Base-by-base conservation (phyloP, 2,113 vertebrate genomes). In the Dromaius novaehollandiae region DNA sequence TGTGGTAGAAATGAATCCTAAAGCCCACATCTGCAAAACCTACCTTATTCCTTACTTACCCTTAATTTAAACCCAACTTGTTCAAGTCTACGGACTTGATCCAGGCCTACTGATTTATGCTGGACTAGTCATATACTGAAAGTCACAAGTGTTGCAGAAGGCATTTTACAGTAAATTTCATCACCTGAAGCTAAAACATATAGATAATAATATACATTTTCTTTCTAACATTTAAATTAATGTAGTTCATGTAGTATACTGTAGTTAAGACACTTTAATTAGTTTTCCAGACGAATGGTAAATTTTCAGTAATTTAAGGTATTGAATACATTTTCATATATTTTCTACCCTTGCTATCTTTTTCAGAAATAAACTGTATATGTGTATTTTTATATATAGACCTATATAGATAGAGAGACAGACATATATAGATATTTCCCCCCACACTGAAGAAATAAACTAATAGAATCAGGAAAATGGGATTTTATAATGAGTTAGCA, bases 401-500 rank as follows among this genome's bases (percentile, higher is more conserved):
- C 56, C 32, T 32, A 32, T 16, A 58, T 56, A 56, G 30, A 56
- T 8, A 56, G 30, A 56, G 5, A 56, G 55, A 58, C 30, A 58
- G 56, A 60, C 12, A 16, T 32, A 58, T 34, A 58, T 32, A 58
- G 14, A 32, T 68, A 90, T 88, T 87, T 36, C 5, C 76, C n/a
- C 28, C 48, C 66, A 91, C 56, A 94, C 68, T 86, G 66, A 94
- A 88, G 61, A 95, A 96, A 91, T 75, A 94, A 97, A 94, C 90
- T 88, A 96, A 87, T 44, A 79, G 46, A 42, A 93, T 97, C 70
- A 78, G 34, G 55, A 92, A 89, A 94, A 92, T 38, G 34, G 75
- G 36, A 90, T 92, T 96, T 90, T 88, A 92, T 86, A 92, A 80
- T 91, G 82, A 95, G 69, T 90, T 94, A 79, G 88, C 87, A 94